Evolutionary conservation across 2,888 invertebrate species (phyloP).

Genomic region (Tachystola acroxantha): DNA sequence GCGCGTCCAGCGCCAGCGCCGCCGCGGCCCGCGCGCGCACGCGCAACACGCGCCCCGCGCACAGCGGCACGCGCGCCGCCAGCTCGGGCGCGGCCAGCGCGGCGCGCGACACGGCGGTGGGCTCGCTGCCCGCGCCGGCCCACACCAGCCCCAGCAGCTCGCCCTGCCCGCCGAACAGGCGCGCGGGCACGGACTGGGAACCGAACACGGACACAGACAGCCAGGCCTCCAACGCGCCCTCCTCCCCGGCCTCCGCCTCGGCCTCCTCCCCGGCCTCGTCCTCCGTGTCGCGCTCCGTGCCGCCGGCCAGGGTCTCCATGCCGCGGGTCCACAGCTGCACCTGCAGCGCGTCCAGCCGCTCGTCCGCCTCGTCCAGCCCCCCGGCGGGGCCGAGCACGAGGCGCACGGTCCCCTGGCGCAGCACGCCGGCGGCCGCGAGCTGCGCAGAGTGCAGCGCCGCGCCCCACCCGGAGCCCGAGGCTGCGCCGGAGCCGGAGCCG

Average conservation of each 20-base stretch:
- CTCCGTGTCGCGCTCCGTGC: slow-evolving; percentile 34
- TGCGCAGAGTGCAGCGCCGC: slow-evolving; percentile 42
- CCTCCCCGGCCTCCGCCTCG: slow-evolving; percentile 29
- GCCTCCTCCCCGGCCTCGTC: slow-evolving; percentile 21
- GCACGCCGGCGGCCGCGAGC: slow-evolving; percentile 42
- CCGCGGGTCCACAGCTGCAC: slow-evolving; percentile 36
- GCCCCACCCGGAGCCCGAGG: slow-evolving; percentile 23
- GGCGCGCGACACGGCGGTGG: slow-evolving; percentile 44
- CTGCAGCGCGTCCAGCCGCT: slow-evolving; percentile 18
- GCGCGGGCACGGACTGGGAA: slow-evolving; percentile 29
- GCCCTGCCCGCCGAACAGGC: slow-evolving; percentile 24
- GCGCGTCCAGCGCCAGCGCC: slow-evolving; percentile 14
- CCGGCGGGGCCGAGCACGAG: slow-evolving; percentile 20
- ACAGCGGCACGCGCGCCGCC: slow-evolving; percentile 18
- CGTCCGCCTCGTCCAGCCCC: not conserved
- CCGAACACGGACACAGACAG: slow-evolving; percentile 27
- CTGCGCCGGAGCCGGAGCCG: slow-evolving; percentile 22
- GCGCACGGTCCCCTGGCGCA: slow-evolving; percentile 41
- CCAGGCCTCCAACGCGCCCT: slow-evolving; percentile 43
- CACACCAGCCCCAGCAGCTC: slow-evolving; percentile 59
- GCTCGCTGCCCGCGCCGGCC: slow-evolving; percentile 50
- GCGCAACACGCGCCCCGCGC: slow-evolving; percentile 20
- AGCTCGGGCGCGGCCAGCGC: slow-evolving; percentile 11
- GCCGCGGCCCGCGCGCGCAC: slow-evolving; percentile 16
- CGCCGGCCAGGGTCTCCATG: slow-evolving; percentile 25